These are phyloP conservation scores for Sminthurides aquaticus DNA, from an alignment of 2,888 invertebrate species.

Conservation along the genomic window DNA sequence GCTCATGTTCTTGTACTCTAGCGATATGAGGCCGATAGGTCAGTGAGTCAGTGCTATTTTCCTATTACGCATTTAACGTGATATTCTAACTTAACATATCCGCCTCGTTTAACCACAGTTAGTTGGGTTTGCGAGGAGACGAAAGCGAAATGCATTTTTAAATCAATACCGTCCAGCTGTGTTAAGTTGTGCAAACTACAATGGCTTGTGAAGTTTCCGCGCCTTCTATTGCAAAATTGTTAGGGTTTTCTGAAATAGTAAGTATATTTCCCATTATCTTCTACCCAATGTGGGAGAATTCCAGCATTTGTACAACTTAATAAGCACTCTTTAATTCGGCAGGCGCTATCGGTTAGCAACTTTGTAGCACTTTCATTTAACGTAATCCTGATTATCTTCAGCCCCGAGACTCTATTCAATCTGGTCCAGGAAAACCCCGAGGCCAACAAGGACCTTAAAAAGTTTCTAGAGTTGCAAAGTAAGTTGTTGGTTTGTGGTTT, in stretches of 20 bases:
- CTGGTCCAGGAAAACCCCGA: slow-evolving; percentile 6
- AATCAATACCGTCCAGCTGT: too few relatives aligned
- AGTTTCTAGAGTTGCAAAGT: slow-evolving; percentile 14
- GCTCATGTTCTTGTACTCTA: too few relatives aligned
- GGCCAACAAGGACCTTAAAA: slow-evolving; percentile 6
- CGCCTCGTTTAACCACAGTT: too few relatives aligned
- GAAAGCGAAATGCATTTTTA: neutral
- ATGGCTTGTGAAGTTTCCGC: slow-evolving; percentile 3
- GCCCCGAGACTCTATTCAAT: neutral
- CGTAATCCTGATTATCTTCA: slow-evolving; percentile 4
- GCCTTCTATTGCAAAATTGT: neutral
- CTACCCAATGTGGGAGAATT: too few relatives aligned
- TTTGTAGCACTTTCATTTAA: slow-evolving; percentile 13
- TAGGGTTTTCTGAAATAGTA: neutral
- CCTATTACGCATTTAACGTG: too few relatives aligned
- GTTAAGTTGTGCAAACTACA: too few relatives aligned
- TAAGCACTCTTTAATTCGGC: too few relatives aligned
- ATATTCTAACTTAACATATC: too few relatives aligned
- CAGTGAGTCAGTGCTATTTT: too few relatives aligned
- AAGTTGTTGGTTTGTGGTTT: neutral
- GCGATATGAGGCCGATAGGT: too few relatives aligned
- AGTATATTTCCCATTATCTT: neutral
- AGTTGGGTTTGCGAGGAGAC: too few relatives aligned
- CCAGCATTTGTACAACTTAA: too few relatives aligned
- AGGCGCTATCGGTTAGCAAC: slow-evolving; percentile 14